Percentiles rank a stretch among this genome's conserved stretches.
Evolutionary conservation across 2,888 invertebrate species (phyloP).

Genomic region (Drosophila picticornis): DNA sequence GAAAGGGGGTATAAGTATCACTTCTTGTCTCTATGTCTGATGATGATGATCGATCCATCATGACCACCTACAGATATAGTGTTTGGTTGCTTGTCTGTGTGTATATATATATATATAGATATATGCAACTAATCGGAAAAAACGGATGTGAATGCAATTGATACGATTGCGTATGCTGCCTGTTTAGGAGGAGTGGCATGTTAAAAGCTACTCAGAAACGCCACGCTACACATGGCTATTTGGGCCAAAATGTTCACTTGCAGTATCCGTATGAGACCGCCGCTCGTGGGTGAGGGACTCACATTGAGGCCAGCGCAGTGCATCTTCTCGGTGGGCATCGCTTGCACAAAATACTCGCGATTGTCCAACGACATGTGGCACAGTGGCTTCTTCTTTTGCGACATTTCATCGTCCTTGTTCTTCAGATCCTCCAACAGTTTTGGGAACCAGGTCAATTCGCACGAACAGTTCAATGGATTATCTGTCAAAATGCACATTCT

Average conservation of each 20-base stretch:
- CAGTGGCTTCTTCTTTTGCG: conserved; percentile 93
- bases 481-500: conserved; percentile 86
- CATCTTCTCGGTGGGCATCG: conserved; percentile 93
- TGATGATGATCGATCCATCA: conserved; percentile 51
- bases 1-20: conserved; percentile 46
- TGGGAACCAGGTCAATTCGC: conserved; percentile 95
- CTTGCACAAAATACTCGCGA: conserved; percentile 92
- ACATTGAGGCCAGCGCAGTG: conserved; percentile 90
- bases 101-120: background rate
- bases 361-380: conserved; percentile 93
- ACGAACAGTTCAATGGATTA: conserved; percentile 95
- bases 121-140: conserved; percentile 38
- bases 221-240: conserved; percentile 76
- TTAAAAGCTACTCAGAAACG: conserved; percentile 75
- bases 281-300: conserved; percentile 82
- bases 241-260: conserved; percentile 82
- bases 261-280: conserved; percentile 81
- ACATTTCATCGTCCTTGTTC: conserved; percentile 94
- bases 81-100: conserved; percentile 4
- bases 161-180: conserved; percentile 50
- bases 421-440: conserved; percentile 91
- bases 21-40: conserved; percentile 47
- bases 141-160: conserved; percentile 55
- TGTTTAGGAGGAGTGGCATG: conserved; percentile 28
- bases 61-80: conserved; percentile 32